Evolutionary conservation across 2,888 invertebrate species (phyloP).

Genomic region (Lordiphosa andalusiaca): DNA sequence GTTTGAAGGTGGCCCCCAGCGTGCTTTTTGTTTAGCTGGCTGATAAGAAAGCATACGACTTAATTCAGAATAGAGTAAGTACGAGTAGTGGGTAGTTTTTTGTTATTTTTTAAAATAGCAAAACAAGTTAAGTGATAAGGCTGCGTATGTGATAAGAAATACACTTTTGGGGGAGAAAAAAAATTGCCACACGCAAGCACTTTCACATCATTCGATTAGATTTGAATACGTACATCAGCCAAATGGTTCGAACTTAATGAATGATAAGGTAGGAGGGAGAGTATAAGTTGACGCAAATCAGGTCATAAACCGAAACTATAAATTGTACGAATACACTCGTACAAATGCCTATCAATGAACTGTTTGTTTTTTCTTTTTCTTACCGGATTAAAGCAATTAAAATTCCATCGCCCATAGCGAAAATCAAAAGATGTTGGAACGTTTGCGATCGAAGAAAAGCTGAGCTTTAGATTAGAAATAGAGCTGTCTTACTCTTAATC

Average conservation of each 20-base stretch:
- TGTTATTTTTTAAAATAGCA: background rate
- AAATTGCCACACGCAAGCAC: conserved; percentile 27
- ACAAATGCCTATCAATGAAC: background rate
- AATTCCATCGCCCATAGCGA: too few species aligned
- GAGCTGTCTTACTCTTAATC: too few species aligned
- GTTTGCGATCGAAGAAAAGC: too few species aligned
- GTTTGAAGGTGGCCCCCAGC: conserved; percentile 4
- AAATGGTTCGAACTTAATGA: conserved; percentile 4
- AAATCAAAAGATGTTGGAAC: too few species aligned
- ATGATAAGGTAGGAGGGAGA: conserved; percentile 20
- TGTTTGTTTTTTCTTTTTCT: too few species aligned
- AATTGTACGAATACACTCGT: conserved; percentile 2
- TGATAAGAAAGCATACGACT: conserved; percentile 9
- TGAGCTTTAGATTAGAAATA: too few species aligned
- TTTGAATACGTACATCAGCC: conserved; percentile 1
- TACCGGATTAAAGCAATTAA: too few species aligned
- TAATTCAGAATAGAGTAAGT: conserved; percentile 3
- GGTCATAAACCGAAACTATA: conserved; percentile 27
- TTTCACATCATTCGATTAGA: conserved; percentile 36
- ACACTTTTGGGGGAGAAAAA: conserved; percentile 1
- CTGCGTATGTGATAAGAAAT: conserved; percentile 19
- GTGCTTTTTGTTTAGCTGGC: conserved; percentile 9
- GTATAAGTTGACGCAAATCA: conserved; percentile 31
- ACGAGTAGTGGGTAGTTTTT: too few species aligned
- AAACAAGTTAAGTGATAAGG: conserved; percentile 7